A percentile compares a stretch with the other conserved stretches of the same genome.
These are phyloP conservation scores for Temnothorax curvispinosus DNA, from an alignment of 1,140 invertebrate genomes.

Conservation along the genomic window DNA sequence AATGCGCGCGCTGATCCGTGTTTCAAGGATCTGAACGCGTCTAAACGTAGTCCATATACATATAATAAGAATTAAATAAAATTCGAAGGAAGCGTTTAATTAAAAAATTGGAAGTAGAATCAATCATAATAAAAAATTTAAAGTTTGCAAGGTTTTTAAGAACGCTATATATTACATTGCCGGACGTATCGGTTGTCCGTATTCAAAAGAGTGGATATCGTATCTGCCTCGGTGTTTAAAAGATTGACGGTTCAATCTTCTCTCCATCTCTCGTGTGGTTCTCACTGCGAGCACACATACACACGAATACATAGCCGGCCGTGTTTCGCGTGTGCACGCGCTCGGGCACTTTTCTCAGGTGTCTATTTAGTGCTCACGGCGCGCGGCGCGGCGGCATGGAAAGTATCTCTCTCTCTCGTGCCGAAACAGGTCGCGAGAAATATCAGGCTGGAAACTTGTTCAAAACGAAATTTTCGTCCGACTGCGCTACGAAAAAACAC, in stretches of 20 bases:
- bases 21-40: not conserved
- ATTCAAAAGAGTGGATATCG: not conserved
- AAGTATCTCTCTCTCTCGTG: slow-evolving; percentile 65
- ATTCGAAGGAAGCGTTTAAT: not conserved
- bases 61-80: not conserved
- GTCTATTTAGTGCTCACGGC: slow-evolving; percentile 69
- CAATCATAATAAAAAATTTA: not conserved
- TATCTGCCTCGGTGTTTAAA: not conserved
- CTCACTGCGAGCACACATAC: not conserved
- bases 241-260: slow-evolving; percentile 31
- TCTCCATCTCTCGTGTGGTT: slow-evolving; percentile 7
- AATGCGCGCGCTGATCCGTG: slow-evolving; percentile 13
- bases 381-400: slow-evolving; percentile 65
- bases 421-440: slow-evolving; percentile 71
- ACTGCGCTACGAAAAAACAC: slow-evolving; percentile 1
- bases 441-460: slow-evolving; percentile 70
- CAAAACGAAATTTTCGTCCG: slow-evolving; percentile 63
- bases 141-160: not conserved
- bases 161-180: not conserved
- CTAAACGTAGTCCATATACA: not conserved
- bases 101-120: not conserved
- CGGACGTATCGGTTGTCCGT: not conserved
- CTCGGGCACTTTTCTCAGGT: slow-evolving; percentile 60
- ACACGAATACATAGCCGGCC: not conserved
- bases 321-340: slow-evolving; percentile 32